phyloP scores from a whole-genome alignment of 2,113 vertebrate species.

The Zosterops pallidus region DNA sequence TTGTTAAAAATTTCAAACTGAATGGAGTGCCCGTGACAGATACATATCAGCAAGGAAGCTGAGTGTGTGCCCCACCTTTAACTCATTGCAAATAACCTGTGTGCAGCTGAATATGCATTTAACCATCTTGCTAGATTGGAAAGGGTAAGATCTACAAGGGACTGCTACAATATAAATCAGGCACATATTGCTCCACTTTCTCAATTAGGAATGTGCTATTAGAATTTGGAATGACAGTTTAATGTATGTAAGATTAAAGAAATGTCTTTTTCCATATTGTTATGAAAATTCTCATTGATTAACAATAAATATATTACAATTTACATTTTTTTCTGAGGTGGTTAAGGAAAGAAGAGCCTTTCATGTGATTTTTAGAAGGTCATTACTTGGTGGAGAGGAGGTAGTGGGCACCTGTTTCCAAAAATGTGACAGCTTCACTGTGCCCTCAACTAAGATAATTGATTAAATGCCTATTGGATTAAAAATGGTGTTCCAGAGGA shows the following conservation, averaged over 20 bases:
- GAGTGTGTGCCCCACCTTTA: background rate
- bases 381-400: background rate
- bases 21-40: background rate
- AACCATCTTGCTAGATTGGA: background rate
- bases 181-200: background rate
- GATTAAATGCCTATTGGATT: background rate
- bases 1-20: background rate
- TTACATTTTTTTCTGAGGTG: background rate
- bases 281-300: background rate
- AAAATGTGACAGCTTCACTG: background rate
- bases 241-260: background rate
- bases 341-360: background rate
- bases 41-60: background rate
- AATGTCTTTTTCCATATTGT: background rate
- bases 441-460: background rate
- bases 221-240: background rate
- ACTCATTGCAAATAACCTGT: accelerated
- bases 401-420: background rate
- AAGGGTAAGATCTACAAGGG: background rate
- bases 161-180: background rate
- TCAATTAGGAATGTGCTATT: background rate
- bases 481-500: background rate
- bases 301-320: background rate
- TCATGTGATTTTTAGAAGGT: background rate
- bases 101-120: background rate